Evolutionary conservation across 1,140 invertebrate species (phyloP), one percentile per base, ranked within the genome.

Genomic region (Cyphomyrmex costatus): DNA sequence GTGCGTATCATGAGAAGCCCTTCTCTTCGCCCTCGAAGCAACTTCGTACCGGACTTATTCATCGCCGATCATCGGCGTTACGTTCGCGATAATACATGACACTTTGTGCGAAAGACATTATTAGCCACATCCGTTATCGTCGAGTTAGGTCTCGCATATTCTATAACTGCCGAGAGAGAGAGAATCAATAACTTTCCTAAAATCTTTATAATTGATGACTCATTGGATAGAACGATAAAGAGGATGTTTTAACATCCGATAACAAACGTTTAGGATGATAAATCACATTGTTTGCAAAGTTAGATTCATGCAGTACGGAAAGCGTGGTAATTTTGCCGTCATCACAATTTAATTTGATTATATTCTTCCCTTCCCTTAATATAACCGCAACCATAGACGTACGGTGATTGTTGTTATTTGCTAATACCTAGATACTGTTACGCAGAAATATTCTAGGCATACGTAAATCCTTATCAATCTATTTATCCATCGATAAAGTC

Each of bases 41-140:
- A 76, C 74, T 71, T 82, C 65, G 58, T n/a, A 89, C 91, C 90
- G 92, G 92, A 91, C 91, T 93, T 93, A 92, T 93, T 93, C 92
- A 91, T 91, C 92, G 87, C 3, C 91, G 92, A 90, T 86, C 80
- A 77, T 91, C 89, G 80, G 79, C 86, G 86, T 86, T 58, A 73
- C 85, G 58, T 33, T 33, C 83, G 33, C 63, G 46, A 86, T 86
- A 70, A 51, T 30, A 53, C 63, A 42, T 14, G 42, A 42, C 60
- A 24, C 51, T 58, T 21, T 56, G 53, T 30, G 70, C 70, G 21
- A 60, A 79, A 89, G 33, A 30, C 51, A 61, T 19, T n/a, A n/a
- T 51, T 46, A 51, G 63, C 74, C 58, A 49, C 16, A 86, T 86
- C 84, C 84, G 70, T 27, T 49, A 24, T 65, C 49, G 30, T 24